phyloP scores from a whole-genome alignment of 2,888 invertebrate species.

The Pseudoips prasinana region DNA sequence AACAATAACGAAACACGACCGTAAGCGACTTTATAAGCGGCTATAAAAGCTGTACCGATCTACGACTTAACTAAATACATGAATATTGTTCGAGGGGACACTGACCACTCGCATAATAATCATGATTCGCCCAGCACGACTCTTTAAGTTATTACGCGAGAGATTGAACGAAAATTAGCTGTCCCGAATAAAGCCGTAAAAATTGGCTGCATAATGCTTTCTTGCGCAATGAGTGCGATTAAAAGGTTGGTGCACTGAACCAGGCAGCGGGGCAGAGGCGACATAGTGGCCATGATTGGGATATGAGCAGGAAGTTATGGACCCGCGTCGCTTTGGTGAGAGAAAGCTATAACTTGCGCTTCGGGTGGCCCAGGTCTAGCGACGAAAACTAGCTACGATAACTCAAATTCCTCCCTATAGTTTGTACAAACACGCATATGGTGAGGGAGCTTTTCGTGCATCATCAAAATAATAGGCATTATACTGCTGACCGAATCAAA shows the following conservation, averaged over 20 bases:
- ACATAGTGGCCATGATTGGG: conserved; percentile 14
- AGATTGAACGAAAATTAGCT: conserved; percentile 63
- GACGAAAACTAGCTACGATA: conserved; percentile 63
- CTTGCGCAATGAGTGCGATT: conserved; percentile 44
- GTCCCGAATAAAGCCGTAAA: conserved; percentile 54
- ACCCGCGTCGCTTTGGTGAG: conserved; percentile 47
- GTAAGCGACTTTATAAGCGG: conserved; percentile 42
- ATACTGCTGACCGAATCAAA: too few species aligned
- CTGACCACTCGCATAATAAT: conserved; percentile 58
- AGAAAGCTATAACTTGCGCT: conserved; percentile 60
- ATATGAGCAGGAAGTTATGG: conserved; percentile 36
- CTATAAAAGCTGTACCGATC: conserved; percentile 45
- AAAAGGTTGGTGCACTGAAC: conserved; percentile 44
- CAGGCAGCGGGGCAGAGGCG: conserved; percentile 17
- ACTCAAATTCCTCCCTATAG: neutral
- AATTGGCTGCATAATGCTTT: conserved; percentile 42
- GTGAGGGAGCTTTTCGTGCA: conserved; percentile 24
- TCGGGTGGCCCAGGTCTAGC: conserved; percentile 59
- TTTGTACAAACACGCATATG: neutral
- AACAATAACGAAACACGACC: conserved; percentile 41
- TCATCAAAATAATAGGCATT: too few species aligned
- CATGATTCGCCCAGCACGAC: conserved; percentile 68
- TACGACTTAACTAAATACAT: conserved; percentile 50
- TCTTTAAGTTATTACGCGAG: conserved; percentile 62
- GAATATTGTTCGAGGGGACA: conserved; percentile 55